Evolutionary conservation across 2,888 invertebrate genomes (phyloP), one percentile per base, ranked within the genome.

Genomic region (Agelastica alni): DNA sequence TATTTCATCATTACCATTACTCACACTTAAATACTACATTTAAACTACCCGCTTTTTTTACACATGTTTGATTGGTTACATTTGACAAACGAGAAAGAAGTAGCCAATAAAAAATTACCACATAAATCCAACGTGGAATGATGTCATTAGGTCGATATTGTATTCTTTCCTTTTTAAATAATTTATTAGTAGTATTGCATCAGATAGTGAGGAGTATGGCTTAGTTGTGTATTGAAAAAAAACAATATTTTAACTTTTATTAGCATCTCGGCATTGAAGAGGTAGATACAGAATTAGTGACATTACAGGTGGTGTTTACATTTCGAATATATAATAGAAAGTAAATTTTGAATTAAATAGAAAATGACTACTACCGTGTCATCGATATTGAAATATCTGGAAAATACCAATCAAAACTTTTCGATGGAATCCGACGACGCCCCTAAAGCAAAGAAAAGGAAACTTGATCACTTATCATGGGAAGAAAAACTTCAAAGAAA

Each of bases 401-500:
- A 56, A 52, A 67, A 67, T 43, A 65, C 61, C 32, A 66, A 64
- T 46, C 63, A 64, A 51, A 61, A 64, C 37, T 65, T 65, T 22
- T 34, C 61, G 16, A 60, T 64, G 45, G 65, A 70, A 42, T 66
- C 71, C 52, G 67, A 72, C 60, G 68, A 69, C 36, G 53, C 59
- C 26, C 52, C 60, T 3, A 65, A 78, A 53, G 79, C 82, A 1
- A 85, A 86, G 62, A 92, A 92, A 73, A 81, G 92, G 51, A 81
- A 91, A 47, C 78, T 93, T 67, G 93, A 93, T 74, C 93, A 93
- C 74, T 77, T 93, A 34, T 81, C 89, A 54, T 89, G 89, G 86
- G 93, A 93, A 70, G 91, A 93, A 74, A 93, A 93, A 74, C 80
- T 93, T 68, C 89, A 91, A 76, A 81, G 93, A 73, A 92, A 92